phyloP scores from a whole-genome alignment of 2,888 invertebrate genomes.

The Amphimallon solstitiale region DNA sequence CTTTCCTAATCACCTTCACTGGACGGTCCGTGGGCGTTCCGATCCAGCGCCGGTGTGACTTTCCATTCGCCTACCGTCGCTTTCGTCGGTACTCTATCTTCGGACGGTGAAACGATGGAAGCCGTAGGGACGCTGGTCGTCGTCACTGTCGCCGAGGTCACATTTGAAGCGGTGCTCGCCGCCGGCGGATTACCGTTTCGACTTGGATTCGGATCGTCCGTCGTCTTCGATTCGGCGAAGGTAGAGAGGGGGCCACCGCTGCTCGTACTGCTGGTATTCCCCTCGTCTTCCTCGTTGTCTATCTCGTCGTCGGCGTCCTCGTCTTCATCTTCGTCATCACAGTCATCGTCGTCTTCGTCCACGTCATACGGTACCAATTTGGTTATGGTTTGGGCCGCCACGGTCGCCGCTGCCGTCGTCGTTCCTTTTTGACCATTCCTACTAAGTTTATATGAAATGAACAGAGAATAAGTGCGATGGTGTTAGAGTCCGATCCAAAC shows the following conservation, averaged over 20 bases:
- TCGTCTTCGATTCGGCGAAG: neutral
- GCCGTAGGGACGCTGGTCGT: constrained; percentile 55
- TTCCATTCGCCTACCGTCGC: constrained; percentile 56
- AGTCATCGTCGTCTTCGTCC: constrained; percentile 55
- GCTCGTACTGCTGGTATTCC: neutral
- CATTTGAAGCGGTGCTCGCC: neutral
- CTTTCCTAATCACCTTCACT: constrained; percentile 46
- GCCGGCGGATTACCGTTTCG: constrained; percentile 1
- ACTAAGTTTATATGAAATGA: too few relatives aligned
- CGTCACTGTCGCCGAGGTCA: constrained; percentile 22
- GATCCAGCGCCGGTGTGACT: constrained; percentile 55
- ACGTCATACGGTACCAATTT: constrained; percentile 63
- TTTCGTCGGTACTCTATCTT: constrained; percentile 51
- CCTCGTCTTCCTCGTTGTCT: neutral
- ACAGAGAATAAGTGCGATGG: too few relatives aligned
- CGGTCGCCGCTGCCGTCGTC: neutral
- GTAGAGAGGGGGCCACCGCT: constrained; percentile 13
- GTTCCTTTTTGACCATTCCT: too few relatives aligned
- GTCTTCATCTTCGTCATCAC: constrained; percentile 43
- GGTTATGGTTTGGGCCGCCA: constrained; percentile 38
- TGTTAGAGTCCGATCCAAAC: too few relatives aligned
- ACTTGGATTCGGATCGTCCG: constrained; percentile 11
- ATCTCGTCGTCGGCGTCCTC: constrained; percentile 49
- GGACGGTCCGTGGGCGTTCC: constrained; percentile 48
- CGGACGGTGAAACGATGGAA: constrained; percentile 40